Evolutionary conservation across 2,797 vertebrate species (phyloP).

Genomic region (Chloroceryle inda): DNA sequence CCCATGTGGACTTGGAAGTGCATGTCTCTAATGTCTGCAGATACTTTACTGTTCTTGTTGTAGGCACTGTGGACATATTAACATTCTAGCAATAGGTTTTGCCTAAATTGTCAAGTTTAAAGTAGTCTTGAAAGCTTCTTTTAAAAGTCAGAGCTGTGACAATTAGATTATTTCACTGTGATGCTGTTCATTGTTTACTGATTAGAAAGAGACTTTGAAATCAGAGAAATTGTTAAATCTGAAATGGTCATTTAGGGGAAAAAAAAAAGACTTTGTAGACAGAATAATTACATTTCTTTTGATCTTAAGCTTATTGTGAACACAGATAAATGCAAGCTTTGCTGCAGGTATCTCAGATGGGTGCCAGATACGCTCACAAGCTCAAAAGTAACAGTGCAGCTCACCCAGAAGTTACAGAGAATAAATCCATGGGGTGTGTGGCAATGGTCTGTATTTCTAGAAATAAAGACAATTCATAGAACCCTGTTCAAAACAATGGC

Average conservation of each 20-base stretch:
- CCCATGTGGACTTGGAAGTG: conserved; percentile 46
- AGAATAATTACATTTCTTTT: conserved; percentile 53
- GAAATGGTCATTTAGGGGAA: conserved; percentile 35
- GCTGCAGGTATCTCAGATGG: conserved; percentile 22
- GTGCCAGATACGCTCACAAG: neutral
- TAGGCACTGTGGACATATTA: neutral
- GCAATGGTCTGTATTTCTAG: neutral
- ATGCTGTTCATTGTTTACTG: conserved; percentile 56
- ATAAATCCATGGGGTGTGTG: neutral
- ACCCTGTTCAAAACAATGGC: neutral
- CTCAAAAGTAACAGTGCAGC: neutral
- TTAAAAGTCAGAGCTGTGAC: conserved; percentile 50
- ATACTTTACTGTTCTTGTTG: neutral
- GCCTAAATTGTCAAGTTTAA: conserved; percentile 51
- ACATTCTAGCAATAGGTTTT: conserved; percentile 32
- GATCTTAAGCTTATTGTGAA: conserved; percentile 34
- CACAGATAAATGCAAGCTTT: conserved; percentile 51
- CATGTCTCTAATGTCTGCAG: conserved; percentile 1
- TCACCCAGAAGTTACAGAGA: neutral
- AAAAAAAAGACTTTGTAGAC: neutral
- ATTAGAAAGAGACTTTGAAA: conserved; percentile 56
- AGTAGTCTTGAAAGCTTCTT: conserved; percentile 51
- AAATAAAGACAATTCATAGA: neutral
- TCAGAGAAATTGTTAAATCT: conserved; percentile 52
- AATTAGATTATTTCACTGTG: conserved; percentile 72